Evolutionary conservation across 1,140 invertebrate species (phyloP), one percentile per base, ranked within the genome.

Genomic region (Ephestia elutella): DNA sequence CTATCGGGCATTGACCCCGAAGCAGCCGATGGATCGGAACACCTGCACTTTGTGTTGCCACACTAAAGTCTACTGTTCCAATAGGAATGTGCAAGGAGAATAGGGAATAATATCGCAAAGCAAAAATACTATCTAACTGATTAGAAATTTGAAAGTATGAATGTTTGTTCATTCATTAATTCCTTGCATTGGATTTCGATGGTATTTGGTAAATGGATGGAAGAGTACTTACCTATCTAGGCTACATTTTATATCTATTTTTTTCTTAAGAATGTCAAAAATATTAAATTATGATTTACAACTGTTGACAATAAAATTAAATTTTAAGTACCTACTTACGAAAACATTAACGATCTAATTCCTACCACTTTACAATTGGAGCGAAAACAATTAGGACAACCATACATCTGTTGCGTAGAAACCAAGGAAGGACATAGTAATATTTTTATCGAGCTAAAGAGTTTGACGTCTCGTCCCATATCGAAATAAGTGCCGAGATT

Each of bases 401-500:
- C 3, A 15, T 44, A 15, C 38, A 44, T n/a, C 38, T 44, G n/a
- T 15, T 44, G 13, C 13, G 15, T 44, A 25, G 21, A 25, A 3
- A 25, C 25, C 9, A 32, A 32, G 30, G 38, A 44, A 44, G 5
- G 38, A 15, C 38, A 44, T 44, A 35, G 32, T 44, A 10, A 32
- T 32, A 32, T 32, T 4, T 32, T 9, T 5, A 32, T 4, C 11
- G 9, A 32, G 30, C 9, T 44, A 15, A 44, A 15, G n/a, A 4
- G 5, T 44, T 15, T 44, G 38, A 44, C 38, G 7, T 15, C n/a
- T n/a, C 13, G 38, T 44, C 10, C 38, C 15, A 44, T 5, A 15
- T 15, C 15, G 38, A 15, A 15, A 44, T 11, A 50, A 49, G 25
- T 50, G 48, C 48, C 21, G 56, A 49, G 56, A 57, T 57, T 57